Evolutionary conservation across 2,113 vertebrate genomes (phyloP).

Genomic region (Oreochromis niloticus): DNA sequence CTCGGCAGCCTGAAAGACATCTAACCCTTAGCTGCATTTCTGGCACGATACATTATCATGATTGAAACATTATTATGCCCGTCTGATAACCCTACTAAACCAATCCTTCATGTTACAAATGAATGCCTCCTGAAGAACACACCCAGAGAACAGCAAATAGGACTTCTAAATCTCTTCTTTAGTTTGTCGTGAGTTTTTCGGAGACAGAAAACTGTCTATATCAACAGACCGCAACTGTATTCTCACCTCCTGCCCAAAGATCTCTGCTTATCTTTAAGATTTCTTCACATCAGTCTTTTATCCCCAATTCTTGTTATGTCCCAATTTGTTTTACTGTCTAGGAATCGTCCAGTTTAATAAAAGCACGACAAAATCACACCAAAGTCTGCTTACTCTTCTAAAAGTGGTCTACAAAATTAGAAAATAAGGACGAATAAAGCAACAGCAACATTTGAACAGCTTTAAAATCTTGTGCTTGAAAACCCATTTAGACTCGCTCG

Average conservation of each 20-base stretch:
- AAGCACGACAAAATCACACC: neutral
- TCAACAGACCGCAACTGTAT: neutral
- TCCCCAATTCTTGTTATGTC: fast-evolving
- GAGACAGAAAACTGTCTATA: neutral
- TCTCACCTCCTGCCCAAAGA: neutral
- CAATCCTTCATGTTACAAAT: neutral
- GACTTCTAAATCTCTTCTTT: neutral
- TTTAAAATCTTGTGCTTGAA: neutral
- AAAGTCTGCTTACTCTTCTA: neutral
- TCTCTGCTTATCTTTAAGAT: neutral
- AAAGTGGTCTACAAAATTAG: neutral
- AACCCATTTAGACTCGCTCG: neutral
- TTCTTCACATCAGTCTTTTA: neutral
- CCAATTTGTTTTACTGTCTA: neutral
- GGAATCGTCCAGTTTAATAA: neutral
- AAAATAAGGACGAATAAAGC: neutral
- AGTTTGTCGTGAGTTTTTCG: neutral
- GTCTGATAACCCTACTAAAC: neutral
- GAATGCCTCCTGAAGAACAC: neutral
- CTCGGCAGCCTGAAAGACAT: neutral
- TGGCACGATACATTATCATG: neutral
- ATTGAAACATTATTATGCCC: neutral
- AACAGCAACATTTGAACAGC: neutral
- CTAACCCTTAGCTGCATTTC: neutral
- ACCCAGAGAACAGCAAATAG: neutral